Evolutionary conservation across 1,140 invertebrate species (phyloP).

Genomic region (Solen grandis): DNA sequence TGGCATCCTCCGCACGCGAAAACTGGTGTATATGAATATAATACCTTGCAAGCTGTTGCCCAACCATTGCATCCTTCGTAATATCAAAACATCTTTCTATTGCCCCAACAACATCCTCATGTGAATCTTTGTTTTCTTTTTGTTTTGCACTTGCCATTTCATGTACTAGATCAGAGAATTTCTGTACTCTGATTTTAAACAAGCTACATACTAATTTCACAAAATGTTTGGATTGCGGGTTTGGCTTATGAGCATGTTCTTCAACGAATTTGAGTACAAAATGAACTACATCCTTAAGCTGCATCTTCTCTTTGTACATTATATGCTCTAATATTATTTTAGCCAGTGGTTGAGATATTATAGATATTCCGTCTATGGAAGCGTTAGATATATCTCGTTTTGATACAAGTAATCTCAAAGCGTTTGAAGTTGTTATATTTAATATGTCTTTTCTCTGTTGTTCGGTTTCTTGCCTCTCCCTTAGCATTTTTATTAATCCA

Average conservation of each 20-base stretch:
- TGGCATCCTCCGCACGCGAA: constrained; percentile 5
- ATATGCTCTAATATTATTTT: constrained; percentile 7
- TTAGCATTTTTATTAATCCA: constrained; percentile 13
- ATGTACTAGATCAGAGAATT: constrained; percentile 28
- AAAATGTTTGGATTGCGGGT: constrained; percentile 41
- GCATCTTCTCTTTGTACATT: not conserved
- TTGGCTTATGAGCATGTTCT: constrained; percentile 2
- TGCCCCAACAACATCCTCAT: constrained; percentile 4
- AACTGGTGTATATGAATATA: constrained; percentile 27
- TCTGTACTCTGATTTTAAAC: constrained; percentile 41
- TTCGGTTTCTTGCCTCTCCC: not conserved
- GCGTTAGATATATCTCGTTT: not conserved
- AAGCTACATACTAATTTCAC: constrained; percentile 42
- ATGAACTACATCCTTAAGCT: constrained; percentile 18
- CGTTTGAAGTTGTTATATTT: constrained; percentile 20
- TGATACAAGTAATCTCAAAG: constrained; percentile 25
- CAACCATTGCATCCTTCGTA: too few relatives aligned
- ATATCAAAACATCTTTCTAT: constrained; percentile 38
- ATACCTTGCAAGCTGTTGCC: too few relatives aligned
- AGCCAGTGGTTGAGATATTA: constrained; percentile 35
- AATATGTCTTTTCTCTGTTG: not conserved
- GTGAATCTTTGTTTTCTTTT: not conserved
- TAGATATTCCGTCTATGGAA: constrained; percentile 9
- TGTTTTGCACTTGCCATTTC: not conserved
- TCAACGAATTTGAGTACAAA: constrained; percentile 1